Conservation (phyloP, 2,113 vertebrate genomes). For the Gobiocypris rarus region DNA sequence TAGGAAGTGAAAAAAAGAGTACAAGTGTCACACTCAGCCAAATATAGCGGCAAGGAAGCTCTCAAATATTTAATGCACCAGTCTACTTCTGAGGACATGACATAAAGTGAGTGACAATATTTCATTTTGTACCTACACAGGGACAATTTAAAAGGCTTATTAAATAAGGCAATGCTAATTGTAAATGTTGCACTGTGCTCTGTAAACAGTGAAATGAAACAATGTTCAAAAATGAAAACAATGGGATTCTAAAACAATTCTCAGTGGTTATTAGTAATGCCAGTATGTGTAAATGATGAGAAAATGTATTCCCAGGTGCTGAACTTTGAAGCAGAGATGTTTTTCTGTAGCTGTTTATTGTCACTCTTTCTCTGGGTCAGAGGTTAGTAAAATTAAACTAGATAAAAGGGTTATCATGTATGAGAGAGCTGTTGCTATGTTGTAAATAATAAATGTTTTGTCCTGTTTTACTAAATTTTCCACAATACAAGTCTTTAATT, state of each 20-base stretch:
- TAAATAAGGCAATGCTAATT: background rate
- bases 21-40: background rate
- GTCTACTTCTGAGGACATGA: background rate
- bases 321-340: background rate
- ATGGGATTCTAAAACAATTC: background rate
- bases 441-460: background rate
- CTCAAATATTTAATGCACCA: background rate
- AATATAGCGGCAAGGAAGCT: background rate
- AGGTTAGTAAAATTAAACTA: constrained; percentile 17
- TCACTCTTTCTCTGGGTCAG: constrained; percentile 6
- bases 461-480: background rate
- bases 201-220: background rate
- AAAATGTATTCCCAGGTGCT: background rate
- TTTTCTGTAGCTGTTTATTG: background rate
- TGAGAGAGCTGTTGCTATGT: background rate
- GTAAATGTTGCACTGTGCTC: background rate
- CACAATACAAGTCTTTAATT: background rate
- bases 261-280: background rate
- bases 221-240: background rate
- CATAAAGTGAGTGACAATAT: background rate
- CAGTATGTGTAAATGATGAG: background rate
- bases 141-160: background rate
- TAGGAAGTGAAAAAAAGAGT: background rate
- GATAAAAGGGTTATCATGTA: background rate
- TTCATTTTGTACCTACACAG: background rate